phyloP scores from a whole-genome alignment of 2,888 invertebrate genomes.

The Drosophila koepferae region DNA sequence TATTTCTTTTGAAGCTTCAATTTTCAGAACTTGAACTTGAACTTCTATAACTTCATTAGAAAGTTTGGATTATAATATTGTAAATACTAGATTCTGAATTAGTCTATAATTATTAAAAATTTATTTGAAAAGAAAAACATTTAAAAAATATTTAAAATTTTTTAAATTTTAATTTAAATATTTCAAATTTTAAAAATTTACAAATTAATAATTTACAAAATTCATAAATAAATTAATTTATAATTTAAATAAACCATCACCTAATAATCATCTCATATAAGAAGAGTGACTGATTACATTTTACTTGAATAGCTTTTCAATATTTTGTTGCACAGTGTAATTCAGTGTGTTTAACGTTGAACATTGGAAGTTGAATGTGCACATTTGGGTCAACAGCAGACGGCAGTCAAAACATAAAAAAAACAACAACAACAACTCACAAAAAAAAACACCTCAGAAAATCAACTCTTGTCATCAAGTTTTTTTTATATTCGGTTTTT shows the following conservation, averaged over 20 bases:
- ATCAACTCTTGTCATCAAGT: constrained; percentile 38
- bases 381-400: constrained; percentile 65
- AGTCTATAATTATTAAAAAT: too few relatives aligned
- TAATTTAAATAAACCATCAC: too few relatives aligned
- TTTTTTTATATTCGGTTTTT: constrained; percentile 33
- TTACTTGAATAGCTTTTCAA: not conserved
- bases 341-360: constrained; percentile 35
- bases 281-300: too few relatives aligned
- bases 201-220: too few relatives aligned
- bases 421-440: constrained; percentile 11
- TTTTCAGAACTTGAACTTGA: not conserved
- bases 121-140: too few relatives aligned
- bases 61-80: too few relatives aligned
- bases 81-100: too few relatives aligned
- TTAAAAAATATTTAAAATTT: too few relatives aligned
- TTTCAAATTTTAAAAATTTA: too few relatives aligned
- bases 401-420: constrained; percentile 40
- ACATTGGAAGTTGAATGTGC: constrained; percentile 44
- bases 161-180: too few relatives aligned
- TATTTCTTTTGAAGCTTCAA: too few relatives aligned
- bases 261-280: not conserved
- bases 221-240: too few relatives aligned
- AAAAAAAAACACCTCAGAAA: constrained; percentile 15
- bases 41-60: not conserved
- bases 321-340: constrained; percentile 36